Evolutionary conservation across 2,888 invertebrate genomes (phyloP), one percentile per base, ranked within the genome.

Genomic region (Sphaerophoria rueppellii): DNA sequence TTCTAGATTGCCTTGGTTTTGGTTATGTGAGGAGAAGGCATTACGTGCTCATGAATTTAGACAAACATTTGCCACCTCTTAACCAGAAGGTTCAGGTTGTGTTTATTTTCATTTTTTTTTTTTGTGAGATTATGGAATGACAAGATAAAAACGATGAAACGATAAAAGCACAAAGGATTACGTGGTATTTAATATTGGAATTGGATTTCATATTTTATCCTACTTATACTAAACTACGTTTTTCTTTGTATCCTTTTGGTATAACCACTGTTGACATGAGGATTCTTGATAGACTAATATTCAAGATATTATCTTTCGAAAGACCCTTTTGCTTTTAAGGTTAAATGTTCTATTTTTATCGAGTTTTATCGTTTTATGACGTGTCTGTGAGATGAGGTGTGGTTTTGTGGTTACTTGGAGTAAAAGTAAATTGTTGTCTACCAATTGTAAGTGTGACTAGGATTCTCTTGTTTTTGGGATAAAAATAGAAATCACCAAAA

Each of bases 161-260:
- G 52, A 72, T 32, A 61, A 34, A n/a, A 61, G 9, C 50, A 72
- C 48, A 71, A 48, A 50, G 71, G 71, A 71, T 58, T 71, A 71
- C 35, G 58, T 58, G 48, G 58, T 58, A 37, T 71, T 71, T 50
- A 71, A 50, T 58, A 58, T 58, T 71, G 58, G 37, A 71, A 58
- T 50, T 71, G 71, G n/a, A 48, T 58, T 48, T 32, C 58, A 24
- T 11, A 9, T 16, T 32, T 43, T 57, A 34, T 43, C 55, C 40
- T 46, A 5, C n/a, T 46, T 46, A 46, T 46, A 46, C 24, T 24
- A 24, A 24, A 24, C 24, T 24, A 24, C 24, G 24, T 24, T 40
- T 46, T 9, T 46, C 4, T 46, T 46, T 46, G n/a, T 50, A 14
- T 50, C n/a, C n/a, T 2, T 50, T 50, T 7, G 16, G 14, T 50